Evolutionary conservation across 2,113 vertebrate species (phyloP), one percentile per base, ranked within the genome.

Genomic region (Neodontobutis hainanensis): DNA sequence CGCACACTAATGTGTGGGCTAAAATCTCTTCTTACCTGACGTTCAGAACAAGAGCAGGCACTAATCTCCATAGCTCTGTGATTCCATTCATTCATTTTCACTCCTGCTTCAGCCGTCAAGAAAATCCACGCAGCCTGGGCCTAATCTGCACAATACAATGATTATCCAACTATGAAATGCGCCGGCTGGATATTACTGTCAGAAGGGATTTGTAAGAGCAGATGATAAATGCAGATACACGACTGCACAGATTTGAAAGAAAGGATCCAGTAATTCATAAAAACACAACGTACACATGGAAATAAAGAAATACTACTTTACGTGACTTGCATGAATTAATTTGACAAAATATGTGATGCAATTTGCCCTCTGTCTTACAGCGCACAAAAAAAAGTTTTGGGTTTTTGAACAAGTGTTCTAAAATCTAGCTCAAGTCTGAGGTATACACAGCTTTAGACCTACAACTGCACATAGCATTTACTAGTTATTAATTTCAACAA

Each of bases 71-170:
- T 8, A 40, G 16, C 4, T n/a, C 61, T 68, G 61, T 0, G 0
- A 53, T 53, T 49, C 58, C 51, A 85, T 75, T 78, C 70, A 79
- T 83, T 68, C 73, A 61, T 68, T 79, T 73, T 53, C 19, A 27
- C 19, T 27, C 19, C 65, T 55, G 5, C 63, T 67, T 27, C 44
- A 48, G 12, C 59, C 73, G 32, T 66, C 63, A 78, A 83, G 81
- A 74, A 87, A 83, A 88, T 83, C 80, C 85, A 84, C 66, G 8
- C 67, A 57, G 72, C 66, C 0, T 16, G 36, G 70, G 65, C 53
- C 77, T 86, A 87, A 88, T 84, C 88, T 81, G 19, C 53, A 16
- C 52, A 67, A 78, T 75, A 80, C 68, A 80, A 78, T 80, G 83
- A 84, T 89, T 80, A 88, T 74, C 66, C 65, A 67, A 59, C 71